Evolutionary conservation across 2,888 invertebrate species (phyloP), one percentile per base, ranked within the genome.

Genomic region (Lepidocyrtoides sp.): DNA sequence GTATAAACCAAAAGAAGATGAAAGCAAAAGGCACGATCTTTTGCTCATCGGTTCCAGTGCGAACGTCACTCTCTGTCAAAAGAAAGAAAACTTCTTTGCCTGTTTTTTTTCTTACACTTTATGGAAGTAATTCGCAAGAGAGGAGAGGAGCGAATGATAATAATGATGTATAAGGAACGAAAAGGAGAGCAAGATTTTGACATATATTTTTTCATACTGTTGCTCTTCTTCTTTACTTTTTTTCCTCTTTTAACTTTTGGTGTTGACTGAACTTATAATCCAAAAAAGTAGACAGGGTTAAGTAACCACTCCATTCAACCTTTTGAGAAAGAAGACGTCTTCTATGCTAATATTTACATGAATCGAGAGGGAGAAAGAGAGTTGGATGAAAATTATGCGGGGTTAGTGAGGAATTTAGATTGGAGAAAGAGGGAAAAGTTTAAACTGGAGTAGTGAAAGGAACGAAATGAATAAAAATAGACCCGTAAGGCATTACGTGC

Each of bases 221-320:
- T 69, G 41, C 41, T 69, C 3, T 20, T 41, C 60, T 66, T 32
- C n/a, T 48, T 26, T n/a, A 36, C 69, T 36, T n/a, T 69, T 32
- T n/a, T 0, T 12, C 60, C 12, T 75, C 7, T 26, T 41, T 41
- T 2, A 20, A 41, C 72, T 17, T 44, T 69, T 75, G 23, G 23
- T 75, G 75, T 75, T 75, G 48, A 75, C 75, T 20, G 48, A 75
- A 48, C 48, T 75, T 12, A 48, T 75, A 48, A 75, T 48, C 75
- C 69, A 20, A 20, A 72, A 44, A 75, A 75, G 48, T 75, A 48
- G 75, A 48, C 48, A 75, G 48, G 75, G 75, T 75, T 75, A 75
- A 75, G 48, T 69, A 69, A 69, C 41, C 69, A 41, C 26, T 69
- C 41, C 26, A 26, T 48, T 48, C 14, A 26, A 75, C 14, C 2